phyloP scores from a whole-genome alignment of 2,888 invertebrate species.

The Yponomeuta plumbellus region DNA sequence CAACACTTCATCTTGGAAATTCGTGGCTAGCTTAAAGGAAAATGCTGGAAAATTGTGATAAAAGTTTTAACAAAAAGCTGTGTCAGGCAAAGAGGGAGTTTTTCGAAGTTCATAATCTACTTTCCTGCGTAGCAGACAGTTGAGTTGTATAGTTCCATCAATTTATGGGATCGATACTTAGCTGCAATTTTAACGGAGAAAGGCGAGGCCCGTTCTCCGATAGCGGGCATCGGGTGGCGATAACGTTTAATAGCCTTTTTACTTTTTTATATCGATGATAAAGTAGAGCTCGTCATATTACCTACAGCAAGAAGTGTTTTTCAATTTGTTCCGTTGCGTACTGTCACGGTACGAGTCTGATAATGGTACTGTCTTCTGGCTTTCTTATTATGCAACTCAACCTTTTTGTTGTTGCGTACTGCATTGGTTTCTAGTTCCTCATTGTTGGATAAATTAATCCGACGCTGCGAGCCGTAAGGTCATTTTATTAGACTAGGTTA shows the following conservation, averaged over 20 bases:
- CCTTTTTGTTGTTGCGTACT: not conserved
- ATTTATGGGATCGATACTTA: conserved; percentile 12
- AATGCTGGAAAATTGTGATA: not conserved
- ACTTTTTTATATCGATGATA: conserved; percentile 19
- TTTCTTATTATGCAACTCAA: not conserved
- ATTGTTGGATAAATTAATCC: not conserved
- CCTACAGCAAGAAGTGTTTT: conserved; percentile 19
- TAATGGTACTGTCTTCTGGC: conserved; percentile 16
- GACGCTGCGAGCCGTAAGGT: not conserved
- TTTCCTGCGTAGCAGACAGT: not conserved
- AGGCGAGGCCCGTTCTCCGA: conserved; percentile 19
- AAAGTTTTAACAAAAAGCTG: conserved; percentile 3
- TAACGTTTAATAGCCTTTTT: conserved; percentile 23
- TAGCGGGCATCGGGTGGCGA: conserved; percentile 20
- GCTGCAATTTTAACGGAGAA: conserved; percentile 22
- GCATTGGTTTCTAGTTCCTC: not conserved
- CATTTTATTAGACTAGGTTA: too few relatives aligned
- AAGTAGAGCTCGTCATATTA: conserved; percentile 16
- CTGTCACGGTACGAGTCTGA: conserved; percentile 13
- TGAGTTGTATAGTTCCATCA: not conserved
- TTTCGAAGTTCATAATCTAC: not conserved
- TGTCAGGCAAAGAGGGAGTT: not conserved
- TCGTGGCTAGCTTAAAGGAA: not conserved
- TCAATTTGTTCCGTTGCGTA: conserved; percentile 21
- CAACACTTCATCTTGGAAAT: not conserved